Base-by-base conservation (phyloP, 2,113 vertebrate genomes). In the Cavia aperea region DNA sequence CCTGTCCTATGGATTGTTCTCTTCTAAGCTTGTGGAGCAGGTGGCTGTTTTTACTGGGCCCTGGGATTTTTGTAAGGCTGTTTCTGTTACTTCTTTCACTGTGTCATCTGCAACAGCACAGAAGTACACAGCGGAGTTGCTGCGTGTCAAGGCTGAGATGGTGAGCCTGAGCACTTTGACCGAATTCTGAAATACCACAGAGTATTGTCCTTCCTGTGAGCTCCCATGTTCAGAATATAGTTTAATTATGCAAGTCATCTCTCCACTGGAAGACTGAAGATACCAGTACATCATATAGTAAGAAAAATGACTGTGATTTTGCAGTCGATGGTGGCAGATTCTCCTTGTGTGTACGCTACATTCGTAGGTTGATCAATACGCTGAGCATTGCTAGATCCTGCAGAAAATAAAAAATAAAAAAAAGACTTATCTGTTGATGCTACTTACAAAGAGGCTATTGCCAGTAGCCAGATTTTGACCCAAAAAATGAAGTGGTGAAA, bases 11-110 rank as follows among this genome's bases (percentile, higher is more conserved):
- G 56, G 63, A 26, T 56, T 91, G 39, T 33, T 91, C 84, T 81
- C 78, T 91, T 56, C 46, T 49, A 21, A 11, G n/a, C 5, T 91
- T 12, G 66, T 68, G 19, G 89, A 87, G n/a, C 86, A 94, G 83
- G 6, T 90, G 91, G n/a, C 36, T 92, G 33, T 4, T 68, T 73
- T 7, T 39, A 66, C 10, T 11, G 72, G 87, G 60, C 13, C 29
- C 10, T 46, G 24, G 77, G 43, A 43, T 89, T 95, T 95, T 89
- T 86, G 92, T 92, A 89, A 94, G 49, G 81, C 4, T 62, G 4
- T 72, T 29, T n/a, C 49, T 78, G 19, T 78, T 33, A 49, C 79
- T 54, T 1, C 14, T 43, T 19, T 66, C 77, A 89, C 85, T 0
- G 60, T 95, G 94, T 65, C 16, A 1, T 75, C 56, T 39, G 1